Evolutionary conservation across 2,113 vertebrate genomes (phyloP), one percentile per base, ranked within the genome.

Genomic region (Candoia aspera): DNA sequence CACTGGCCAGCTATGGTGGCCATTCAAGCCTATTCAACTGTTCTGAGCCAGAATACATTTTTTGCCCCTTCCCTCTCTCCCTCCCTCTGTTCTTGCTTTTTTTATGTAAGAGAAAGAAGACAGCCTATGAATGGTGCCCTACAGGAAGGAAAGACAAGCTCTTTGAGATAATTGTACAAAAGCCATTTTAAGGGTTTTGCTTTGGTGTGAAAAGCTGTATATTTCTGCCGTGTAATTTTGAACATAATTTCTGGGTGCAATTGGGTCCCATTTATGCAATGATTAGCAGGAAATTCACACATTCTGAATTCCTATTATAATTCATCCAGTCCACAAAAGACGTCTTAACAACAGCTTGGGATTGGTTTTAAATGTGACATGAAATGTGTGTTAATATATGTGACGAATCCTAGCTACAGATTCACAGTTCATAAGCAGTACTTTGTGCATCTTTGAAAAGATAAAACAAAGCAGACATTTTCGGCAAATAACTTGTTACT

Each of bases 201-300:
- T 91, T 94, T 85, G 84, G 84, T 91, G 9, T 54, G 59, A 37
- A 73, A 92, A 91, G 21, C 57, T 85, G 21, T 83, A 84, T 87
- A 79, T 94, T 93, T 93, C 26, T 88, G 79, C 8, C 59, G 86
- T 64, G 8, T 17, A 62, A 87, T 91, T 91, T 87, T 91, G 84
- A 68, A 60, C 59, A 57, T 92, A 4, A 23, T 53, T 83, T 93
- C 58, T 92, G 91, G 90, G 87, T 84, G 58, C 53, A 92, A 87
- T 55, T 59, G 24, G 91, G 55, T 42, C 54, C 90, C 60, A 90
- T 73, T 95, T 94, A 62, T 0, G 2, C 89, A 84, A 9, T 85
- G 88, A 87, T 89, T 60, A 85, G 13, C 54, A 55, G 64, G 57
- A 91, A 42, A 53, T 26, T 90, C 4, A 73, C 2, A 12, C 64